Evolutionary conservation across 2,797 vertebrate species (phyloP), one percentile per base, ranked within the genome.

Genomic region (Poecilia gillii): DNA sequence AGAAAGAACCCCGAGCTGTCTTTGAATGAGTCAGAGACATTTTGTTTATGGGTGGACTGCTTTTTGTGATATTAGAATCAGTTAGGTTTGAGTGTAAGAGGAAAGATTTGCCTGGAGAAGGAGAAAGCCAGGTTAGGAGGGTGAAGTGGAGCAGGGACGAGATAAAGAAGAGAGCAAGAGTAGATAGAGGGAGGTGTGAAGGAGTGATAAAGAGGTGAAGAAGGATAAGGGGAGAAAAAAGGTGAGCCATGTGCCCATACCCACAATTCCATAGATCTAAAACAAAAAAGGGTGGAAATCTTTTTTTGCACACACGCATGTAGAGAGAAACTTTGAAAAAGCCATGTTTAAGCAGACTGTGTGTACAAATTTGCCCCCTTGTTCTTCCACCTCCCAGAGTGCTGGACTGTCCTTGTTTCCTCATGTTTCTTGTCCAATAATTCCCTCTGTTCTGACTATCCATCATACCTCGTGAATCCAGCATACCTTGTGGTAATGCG

Each of bases 341-440:
- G 84, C 46, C 25, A 45, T 82, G 78, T 79, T 74, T 51, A 84
- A 39, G 57, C 76, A 85, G 70, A 75, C 73, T 78, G 87, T 46
- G 55, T 81, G 72, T 75, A 78, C 80, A 45, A 85, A 89, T 88
- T 86, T 75, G 73, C 89, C 88, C 88, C 88, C 86, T 81, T 81
- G 77, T 53, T 80, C 84, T 77, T 72, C 76, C 77, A 81, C 86
- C 88, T 82, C 90, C 87, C 74, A 83, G 89, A 85, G 91, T 81
- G 88, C 88, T 88, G 79, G 91, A 93, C 91, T 93, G 93, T 95
- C 91, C 91, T 85, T 85, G 91, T 93, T 92, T 94, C 93, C 93
- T 94, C 93, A 89, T 90, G 90, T 85, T 90, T 85, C 87, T 93
- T 92, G 91, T 93, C 89, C 85, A 91, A 83, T 95, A 94, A 95